phyloP scores from a whole-genome alignment of 2,888 invertebrate species.

The Marronus borbonicus region DNA sequence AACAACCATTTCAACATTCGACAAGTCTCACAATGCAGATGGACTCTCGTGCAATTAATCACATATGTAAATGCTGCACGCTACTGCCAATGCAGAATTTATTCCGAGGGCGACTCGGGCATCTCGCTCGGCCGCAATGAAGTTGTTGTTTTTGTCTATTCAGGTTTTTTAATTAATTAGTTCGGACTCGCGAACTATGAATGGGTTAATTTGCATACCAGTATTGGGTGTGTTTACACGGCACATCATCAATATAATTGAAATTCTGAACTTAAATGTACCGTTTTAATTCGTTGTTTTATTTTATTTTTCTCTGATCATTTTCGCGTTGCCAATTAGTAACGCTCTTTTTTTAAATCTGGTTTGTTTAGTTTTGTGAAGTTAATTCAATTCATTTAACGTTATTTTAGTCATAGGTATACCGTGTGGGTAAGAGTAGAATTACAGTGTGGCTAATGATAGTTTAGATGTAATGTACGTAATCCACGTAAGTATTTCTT shows the following conservation, averaged over 20 bases:
- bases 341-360: not conserved
- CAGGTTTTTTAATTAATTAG: conserved; percentile 45
- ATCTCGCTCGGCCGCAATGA: conserved; percentile 5
- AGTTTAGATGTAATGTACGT: too few species aligned
- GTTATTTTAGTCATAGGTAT: too few species aligned
- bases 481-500: too few species aligned
- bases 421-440: too few species aligned
- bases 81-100: conserved; percentile 20
- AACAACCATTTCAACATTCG: too few species aligned
- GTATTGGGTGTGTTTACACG: conserved; percentile 39
- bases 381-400: not conserved
- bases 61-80: too few species aligned
- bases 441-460: too few species aligned
- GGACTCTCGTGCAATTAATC: too few species aligned
- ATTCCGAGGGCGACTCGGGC: not conserved
- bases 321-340: not conserved
- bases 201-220: conserved; percentile 45
- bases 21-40: too few species aligned
- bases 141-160: conserved; percentile 31
- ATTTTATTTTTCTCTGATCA: not conserved
- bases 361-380: not conserved
- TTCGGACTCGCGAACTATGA: conserved; percentile 42
- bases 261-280: conserved; percentile 34
- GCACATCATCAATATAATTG: conserved; percentile 43
- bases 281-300: conserved; percentile 12